Conservation (phyloP, 1,140 invertebrate species). For the Musca domestica region DNA sequence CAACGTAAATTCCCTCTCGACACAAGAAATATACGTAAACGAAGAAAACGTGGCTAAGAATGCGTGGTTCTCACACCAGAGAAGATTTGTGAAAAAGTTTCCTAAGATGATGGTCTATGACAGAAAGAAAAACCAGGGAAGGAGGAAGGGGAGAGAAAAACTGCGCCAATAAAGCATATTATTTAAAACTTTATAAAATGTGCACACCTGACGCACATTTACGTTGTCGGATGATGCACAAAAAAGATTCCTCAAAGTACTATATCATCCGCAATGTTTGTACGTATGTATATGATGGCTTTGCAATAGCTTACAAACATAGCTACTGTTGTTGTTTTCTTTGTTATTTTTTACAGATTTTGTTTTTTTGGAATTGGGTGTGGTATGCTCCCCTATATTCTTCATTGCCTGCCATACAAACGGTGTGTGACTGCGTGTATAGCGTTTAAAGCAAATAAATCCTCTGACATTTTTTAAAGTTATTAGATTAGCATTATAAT, state of each 20-base stretch:
- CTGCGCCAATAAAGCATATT: conserved; percentile 3
- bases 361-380: too few relatives aligned
- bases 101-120: too few relatives aligned
- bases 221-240: background rate
- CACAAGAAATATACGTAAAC: too few relatives aligned
- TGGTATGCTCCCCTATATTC: background rate
- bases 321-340: too few relatives aligned
- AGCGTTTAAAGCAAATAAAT: conserved; percentile 12
- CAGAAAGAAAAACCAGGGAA: too few relatives aligned
- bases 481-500: conserved; percentile 14
- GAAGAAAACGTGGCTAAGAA: too few relatives aligned
- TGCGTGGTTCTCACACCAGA: background rate
- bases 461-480: conserved; percentile 16
- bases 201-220: conserved; percentile 12
- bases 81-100: background rate
- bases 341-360: too few relatives aligned
- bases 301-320: too few relatives aligned
- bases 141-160: background rate
- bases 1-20: background rate
- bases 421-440: background rate
- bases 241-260: conserved; percentile 12
- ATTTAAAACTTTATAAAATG: conserved; percentile 22
- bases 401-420: background rate
- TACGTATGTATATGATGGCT: too few relatives aligned
- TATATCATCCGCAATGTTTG: background rate